Percentiles rank a stretch among this genome's conserved stretches.
Conservation (phyloP, 2,888 invertebrate genomes). For the Trichopoda pennipes region DNA sequence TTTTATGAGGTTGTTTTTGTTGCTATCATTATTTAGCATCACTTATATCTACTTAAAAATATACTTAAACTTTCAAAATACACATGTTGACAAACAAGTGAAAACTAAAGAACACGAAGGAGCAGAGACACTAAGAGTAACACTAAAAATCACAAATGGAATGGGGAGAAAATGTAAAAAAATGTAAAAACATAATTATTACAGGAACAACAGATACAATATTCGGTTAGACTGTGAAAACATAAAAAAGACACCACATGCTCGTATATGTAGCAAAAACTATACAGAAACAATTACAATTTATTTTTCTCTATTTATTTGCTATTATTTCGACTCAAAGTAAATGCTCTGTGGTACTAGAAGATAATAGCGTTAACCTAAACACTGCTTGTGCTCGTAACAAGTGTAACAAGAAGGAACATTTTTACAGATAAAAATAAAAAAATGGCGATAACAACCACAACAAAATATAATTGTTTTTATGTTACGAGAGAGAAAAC, state of each 20-base stretch:
- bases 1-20: slow-evolving; percentile 6
- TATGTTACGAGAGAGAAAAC: slow-evolving; percentile 16
- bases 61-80: slow-evolving; percentile 38
- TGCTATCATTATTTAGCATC: slow-evolving; percentile 46
- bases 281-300: slow-evolving; percentile 24
- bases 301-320: slow-evolving; percentile 4
- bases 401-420: slow-evolving; percentile 20
- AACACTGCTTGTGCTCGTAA: slow-evolving; percentile 23
- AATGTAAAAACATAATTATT: slow-evolving; percentile 54
- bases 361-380: slow-evolving; percentile 50
- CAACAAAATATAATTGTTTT: slow-evolving; percentile 27
- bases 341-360: slow-evolving; percentile 6
- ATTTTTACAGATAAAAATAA: slow-evolving; percentile 17
- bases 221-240: slow-evolving; percentile 34
- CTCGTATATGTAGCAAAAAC: background rate
- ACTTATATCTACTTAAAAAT: slow-evolving; percentile 52
- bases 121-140: slow-evolving; percentile 43
- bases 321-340: slow-evolving; percentile 33
- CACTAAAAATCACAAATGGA: slow-evolving; percentile 21
- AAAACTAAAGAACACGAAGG: slow-evolving; percentile 1
- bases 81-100: background rate
- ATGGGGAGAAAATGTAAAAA: slow-evolving; percentile 15
- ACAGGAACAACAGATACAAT: slow-evolving; percentile 57
- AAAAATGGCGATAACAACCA: background rate
- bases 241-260: background rate